Percentiles rank a stretch among this genome's conserved stretches.
Conservation (phyloP, 2,888 invertebrate species). For the Alsophila aescularia region DNA sequence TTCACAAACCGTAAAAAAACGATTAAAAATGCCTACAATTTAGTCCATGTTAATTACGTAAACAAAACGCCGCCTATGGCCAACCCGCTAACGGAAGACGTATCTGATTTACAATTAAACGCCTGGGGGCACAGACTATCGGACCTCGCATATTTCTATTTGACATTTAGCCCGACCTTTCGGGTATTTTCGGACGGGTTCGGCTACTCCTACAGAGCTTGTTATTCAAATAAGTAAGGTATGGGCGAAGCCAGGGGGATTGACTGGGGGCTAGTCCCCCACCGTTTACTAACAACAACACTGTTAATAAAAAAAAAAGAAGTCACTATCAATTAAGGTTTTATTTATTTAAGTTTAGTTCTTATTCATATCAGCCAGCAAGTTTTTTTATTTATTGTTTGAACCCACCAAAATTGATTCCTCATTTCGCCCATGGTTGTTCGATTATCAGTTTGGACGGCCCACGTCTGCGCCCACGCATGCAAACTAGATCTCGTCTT, state of each 20-base stretch:
- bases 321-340: not conserved
- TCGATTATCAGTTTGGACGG: conserved; percentile 36
- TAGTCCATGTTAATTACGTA: conserved; percentile 18
- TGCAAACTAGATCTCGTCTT: conserved; percentile 70
- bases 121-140: conserved; percentile 59
- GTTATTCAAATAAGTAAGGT: conserved; percentile 57
- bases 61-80: conserved; percentile 20
- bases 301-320: not conserved
- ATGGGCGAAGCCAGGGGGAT: conserved; percentile 26
- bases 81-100: conserved; percentile 21
- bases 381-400: not conserved
- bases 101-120: conserved; percentile 36
- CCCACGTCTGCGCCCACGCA: conserved; percentile 70
- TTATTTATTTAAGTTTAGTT: not conserved
- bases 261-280: conserved; percentile 21
- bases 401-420: conserved; percentile 28
- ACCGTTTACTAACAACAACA: not conserved
- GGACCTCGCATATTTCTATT: conserved; percentile 62
- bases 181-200: conserved; percentile 61
- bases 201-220: conserved; percentile 69
- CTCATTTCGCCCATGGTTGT: conserved; percentile 42
- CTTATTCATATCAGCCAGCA: too few species aligned
- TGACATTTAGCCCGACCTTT: conserved; percentile 82
- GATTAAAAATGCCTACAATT: conserved; percentile 16
- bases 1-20: conserved; percentile 8